Evolutionary conservation across 2,113 vertebrate species (phyloP), one percentile per base, ranked within the genome.

Genomic region (Nannobrachium achirus): DNA sequence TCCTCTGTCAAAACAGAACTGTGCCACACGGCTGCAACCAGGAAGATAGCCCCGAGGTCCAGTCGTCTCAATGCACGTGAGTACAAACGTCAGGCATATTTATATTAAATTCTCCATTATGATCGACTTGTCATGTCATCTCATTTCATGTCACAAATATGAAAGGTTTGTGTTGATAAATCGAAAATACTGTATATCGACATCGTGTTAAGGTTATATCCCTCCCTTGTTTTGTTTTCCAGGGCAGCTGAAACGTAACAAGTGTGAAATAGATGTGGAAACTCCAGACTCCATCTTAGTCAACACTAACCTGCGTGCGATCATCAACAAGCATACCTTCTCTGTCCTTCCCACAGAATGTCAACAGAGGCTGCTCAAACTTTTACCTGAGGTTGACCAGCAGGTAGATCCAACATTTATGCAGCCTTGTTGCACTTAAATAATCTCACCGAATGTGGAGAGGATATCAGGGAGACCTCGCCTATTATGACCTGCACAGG

Each of bases 281-380:
- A 99, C 98, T 0, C 98, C 98, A 0, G 98, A 99, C 84, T 99
- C 98, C 60, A 99, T 99, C 87, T 89, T 99, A 56, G 97, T 99
- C 58, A 99, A 99, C 91, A 99, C 97, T 38, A 99, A 99, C 89
- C 91, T 99, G 62, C 89, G 97, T 59, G 97, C 98, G 0, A 92
- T 99, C 72, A 98, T 99, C 86, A 99, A 98, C 89, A 99, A 99
- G 68, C 97, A 98, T 80, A 99, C 95, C 0, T 96, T 99, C 91
- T 95, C 94, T 0, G 81, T 93, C 42, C 89, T 99, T 75, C 96
- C 98, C 0, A 38, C 87, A 0, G 95, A 97, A 1, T 94, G 95
- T 80, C 98, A 99, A 56, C 97, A 98, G 79, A 92, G 92, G 66
- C 93, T 99, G 45, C 94, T 99, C 50, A 87, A 91, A 50, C 93